A percentile compares a stretch with the other conserved stretches of the same genome.
Evolutionary conservation across 2,113 vertebrate genomes (phyloP).

Genomic region (Columba janthina): DNA sequence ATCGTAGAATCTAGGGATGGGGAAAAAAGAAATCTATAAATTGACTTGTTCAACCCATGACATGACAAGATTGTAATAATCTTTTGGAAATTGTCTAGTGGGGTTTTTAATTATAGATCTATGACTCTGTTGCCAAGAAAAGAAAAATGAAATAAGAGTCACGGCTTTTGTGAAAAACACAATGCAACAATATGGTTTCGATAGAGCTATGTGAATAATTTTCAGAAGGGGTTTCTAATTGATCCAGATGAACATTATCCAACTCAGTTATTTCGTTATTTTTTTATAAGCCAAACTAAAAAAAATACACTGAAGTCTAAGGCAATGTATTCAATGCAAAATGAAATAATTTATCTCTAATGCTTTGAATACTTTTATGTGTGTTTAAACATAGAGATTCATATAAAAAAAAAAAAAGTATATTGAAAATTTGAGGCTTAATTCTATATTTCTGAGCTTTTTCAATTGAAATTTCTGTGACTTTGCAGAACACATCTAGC

Average conservation of each 20-base stretch:
- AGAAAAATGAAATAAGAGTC: slow-evolving; percentile 4
- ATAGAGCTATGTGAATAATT: neutral
- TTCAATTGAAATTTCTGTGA: neutral
- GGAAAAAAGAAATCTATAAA: neutral
- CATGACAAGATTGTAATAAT: slow-evolving; percentile 30
- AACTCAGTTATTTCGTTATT: neutral
- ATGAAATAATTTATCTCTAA: neutral
- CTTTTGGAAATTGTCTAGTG: slow-evolving; percentile 33
- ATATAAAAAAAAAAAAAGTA: neutral
- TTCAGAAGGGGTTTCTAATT: neutral
- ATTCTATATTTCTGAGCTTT: neutral
- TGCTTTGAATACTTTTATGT: neutral
- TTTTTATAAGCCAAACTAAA: neutral
- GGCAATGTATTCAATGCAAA: neutral
- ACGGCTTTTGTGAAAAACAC: slow-evolving; percentile 35
- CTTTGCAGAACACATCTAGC: neutral
- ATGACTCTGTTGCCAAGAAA: slow-evolving; percentile 43
- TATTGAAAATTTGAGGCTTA: neutral
- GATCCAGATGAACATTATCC: neutral
- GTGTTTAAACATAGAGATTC: neutral
- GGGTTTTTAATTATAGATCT: slow-evolving; percentile 51
- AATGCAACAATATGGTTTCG: neutral
- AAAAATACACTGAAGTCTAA: neutral
- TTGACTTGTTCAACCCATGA: slow-evolving; percentile 25
- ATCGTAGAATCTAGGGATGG: neutral